A percentile compares a stretch with the other conserved stretches of the same genome.
Evolutionary conservation across 1,140 invertebrate species (phyloP).

Genomic region (Trachelipus rathkii): DNA sequence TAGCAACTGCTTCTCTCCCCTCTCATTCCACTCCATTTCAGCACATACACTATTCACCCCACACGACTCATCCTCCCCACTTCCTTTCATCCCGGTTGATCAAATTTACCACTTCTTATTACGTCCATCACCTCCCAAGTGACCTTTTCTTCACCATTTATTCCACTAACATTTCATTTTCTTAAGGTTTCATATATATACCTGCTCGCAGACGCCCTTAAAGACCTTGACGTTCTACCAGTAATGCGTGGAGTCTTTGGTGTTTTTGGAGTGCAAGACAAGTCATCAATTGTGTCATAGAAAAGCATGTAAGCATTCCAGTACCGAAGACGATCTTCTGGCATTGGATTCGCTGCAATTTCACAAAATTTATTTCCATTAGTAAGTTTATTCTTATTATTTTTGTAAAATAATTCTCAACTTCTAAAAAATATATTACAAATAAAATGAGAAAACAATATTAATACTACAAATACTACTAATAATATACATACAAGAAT

Average conservation of each 20-base stretch:
- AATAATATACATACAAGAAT: constrained; percentile 30
- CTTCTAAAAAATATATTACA: neutral
- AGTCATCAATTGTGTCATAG: constrained; percentile 55
- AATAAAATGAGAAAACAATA: neutral
- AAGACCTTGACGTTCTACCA: constrained; percentile 28
- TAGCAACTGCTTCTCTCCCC: too few relatives aligned
- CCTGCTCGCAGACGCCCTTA: constrained; percentile 36
- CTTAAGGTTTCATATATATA: too few relatives aligned
- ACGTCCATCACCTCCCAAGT: too few relatives aligned
- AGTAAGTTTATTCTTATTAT: neutral
- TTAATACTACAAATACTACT: neutral
- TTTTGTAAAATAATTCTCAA: neutral
- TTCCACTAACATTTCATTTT: too few relatives aligned
- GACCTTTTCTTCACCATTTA: too few relatives aligned
- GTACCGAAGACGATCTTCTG: constrained; percentile 54
- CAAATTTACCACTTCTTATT: too few relatives aligned
- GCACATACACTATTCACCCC: too few relatives aligned
- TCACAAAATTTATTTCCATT: neutral
- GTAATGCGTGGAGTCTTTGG: constrained; percentile 45
- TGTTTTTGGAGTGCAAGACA: constrained; percentile 49
- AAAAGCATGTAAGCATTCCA: constrained; percentile 63
- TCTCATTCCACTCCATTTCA: too few relatives aligned
- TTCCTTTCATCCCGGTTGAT: too few relatives aligned
- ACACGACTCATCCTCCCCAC: too few relatives aligned
- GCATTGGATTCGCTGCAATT: constrained; percentile 48